Evolutionary conservation across 2,113 vertebrate species (phyloP).

Genomic region (Chauna torquata): DNA sequence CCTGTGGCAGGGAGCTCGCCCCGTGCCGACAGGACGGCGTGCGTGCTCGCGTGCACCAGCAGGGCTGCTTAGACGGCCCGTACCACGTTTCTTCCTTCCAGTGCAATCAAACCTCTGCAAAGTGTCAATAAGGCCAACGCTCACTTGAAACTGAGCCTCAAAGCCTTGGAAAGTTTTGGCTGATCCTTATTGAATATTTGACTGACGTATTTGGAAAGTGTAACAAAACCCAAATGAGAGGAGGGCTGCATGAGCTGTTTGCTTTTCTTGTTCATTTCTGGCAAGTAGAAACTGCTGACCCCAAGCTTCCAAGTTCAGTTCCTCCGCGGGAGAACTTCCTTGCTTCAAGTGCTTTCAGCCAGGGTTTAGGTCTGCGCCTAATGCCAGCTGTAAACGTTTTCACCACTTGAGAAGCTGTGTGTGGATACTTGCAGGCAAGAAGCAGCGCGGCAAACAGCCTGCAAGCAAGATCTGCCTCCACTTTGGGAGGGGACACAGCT

Average conservation of each 20-base stretch:
- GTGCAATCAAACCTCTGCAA: background rate
- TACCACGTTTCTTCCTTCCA: background rate
- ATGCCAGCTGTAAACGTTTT: background rate
- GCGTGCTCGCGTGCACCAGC: background rate
- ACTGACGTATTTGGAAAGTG: background rate
- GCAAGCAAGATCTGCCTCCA: background rate
- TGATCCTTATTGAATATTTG: background rate
- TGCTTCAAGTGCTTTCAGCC: background rate
- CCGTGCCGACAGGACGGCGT: background rate
- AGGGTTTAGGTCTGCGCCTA: background rate
- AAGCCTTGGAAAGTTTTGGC: slow-evolving; percentile 4
- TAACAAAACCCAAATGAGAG: slow-evolving; percentile 1
- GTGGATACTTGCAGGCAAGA: background rate
- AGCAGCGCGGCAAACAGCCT: background rate
- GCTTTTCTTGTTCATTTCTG: slow-evolving; percentile 28
- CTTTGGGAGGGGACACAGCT: background rate
- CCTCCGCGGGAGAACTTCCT: background rate
- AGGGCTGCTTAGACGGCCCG: background rate
- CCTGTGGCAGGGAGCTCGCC: background rate
- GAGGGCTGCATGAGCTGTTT: slow-evolving; percentile 3
- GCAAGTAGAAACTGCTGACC: slow-evolving; percentile 28
- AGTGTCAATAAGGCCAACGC: background rate
- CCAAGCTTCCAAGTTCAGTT: background rate
- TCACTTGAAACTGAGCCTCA: background rate
- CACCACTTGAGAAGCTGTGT: background rate